Evolutionary conservation across 2,888 invertebrate species (phyloP).

Genomic region (Philopedon plagiatum): DNA sequence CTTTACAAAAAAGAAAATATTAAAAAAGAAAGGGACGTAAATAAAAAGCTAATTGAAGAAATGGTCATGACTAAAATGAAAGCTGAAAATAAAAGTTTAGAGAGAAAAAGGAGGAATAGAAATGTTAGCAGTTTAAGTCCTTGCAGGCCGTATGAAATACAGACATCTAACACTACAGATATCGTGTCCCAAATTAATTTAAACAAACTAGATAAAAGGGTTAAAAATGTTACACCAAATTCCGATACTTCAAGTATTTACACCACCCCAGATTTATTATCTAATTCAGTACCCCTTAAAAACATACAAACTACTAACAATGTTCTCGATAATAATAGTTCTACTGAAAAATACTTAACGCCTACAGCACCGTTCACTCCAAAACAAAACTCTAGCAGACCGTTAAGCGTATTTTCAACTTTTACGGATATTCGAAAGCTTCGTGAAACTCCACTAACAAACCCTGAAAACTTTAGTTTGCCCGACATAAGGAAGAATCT

Average conservation of each 20-base stretch:
- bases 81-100: slow-evolving; percentile 76
- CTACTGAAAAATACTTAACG: slow-evolving; percentile 50
- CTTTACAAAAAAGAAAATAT: slow-evolving; percentile 76
- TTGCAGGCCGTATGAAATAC: slow-evolving; percentile 60
- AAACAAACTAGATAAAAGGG: slow-evolving; percentile 49
- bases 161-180: slow-evolving; percentile 64
- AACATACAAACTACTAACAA: slow-evolving; percentile 58
- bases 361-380: slow-evolving; percentile 48
- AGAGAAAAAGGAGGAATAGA: slow-evolving; percentile 73
- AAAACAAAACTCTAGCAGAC: slow-evolving; percentile 54
- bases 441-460: slow-evolving; percentile 58
- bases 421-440: slow-evolving; percentile 51
- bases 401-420: slow-evolving; percentile 59
- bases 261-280: slow-evolving; percentile 63
- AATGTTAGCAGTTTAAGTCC: slow-evolving; percentile 63
- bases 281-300: slow-evolving; percentile 58
- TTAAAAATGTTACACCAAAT: slow-evolving; percentile 34
- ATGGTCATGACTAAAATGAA: slow-evolving; percentile 86
- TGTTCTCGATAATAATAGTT: slow-evolving; percentile 44
- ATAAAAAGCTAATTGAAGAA: slow-evolving; percentile 87
- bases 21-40: slow-evolving; percentile 84
- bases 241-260: slow-evolving; percentile 55
- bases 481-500: slow-evolving; percentile 68
- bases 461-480: slow-evolving; percentile 65
- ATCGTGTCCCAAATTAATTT: slow-evolving; percentile 55